Conservation (phyloP, 2,888 invertebrate genomes). For the Lepidocyrtoides sp. region DNA sequence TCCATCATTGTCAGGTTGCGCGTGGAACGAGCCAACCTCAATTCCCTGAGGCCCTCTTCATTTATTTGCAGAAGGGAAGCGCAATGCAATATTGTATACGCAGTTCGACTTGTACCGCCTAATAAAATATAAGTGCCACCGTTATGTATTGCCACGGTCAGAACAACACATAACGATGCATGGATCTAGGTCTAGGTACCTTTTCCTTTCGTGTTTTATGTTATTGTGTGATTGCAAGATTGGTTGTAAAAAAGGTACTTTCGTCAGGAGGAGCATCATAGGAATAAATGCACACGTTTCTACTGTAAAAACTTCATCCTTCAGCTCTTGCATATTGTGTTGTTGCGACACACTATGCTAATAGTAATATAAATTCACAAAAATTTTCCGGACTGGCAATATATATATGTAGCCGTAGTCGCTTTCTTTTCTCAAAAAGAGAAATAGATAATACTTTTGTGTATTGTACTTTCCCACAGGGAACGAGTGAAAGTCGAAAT, state of each 20-base stretch:
- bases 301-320: not conserved
- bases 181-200: constrained; percentile 30
- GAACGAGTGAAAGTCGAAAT: constrained; percentile 35
- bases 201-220: not conserved
- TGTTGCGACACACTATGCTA: constrained; percentile 9
- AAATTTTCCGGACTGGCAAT: constrained; percentile 16
- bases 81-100: constrained; percentile 64
- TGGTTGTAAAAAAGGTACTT: constrained; percentile 46
- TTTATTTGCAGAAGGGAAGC: constrained; percentile 79
- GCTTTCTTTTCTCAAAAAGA: constrained; percentile 2
- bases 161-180: no score
- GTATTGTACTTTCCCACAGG: constrained; percentile 46
- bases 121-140: constrained; percentile 65
- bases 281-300: no score
- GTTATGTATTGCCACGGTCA: constrained; percentile 50
- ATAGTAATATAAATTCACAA: constrained; percentile 38
- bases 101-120: constrained; percentile 66
- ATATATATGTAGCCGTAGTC: no score
- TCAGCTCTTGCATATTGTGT: not conserved
- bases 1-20: constrained; percentile 80
- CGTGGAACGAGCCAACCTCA: constrained; percentile 80
- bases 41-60: constrained; percentile 79
- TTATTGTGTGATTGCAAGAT: constrained; percentile 23
- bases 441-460: constrained; percentile 62
- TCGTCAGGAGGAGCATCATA: constrained; percentile 30